Base-by-base conservation (phyloP, 1,140 invertebrate genomes). In the Coptotermes formosanus region DNA sequence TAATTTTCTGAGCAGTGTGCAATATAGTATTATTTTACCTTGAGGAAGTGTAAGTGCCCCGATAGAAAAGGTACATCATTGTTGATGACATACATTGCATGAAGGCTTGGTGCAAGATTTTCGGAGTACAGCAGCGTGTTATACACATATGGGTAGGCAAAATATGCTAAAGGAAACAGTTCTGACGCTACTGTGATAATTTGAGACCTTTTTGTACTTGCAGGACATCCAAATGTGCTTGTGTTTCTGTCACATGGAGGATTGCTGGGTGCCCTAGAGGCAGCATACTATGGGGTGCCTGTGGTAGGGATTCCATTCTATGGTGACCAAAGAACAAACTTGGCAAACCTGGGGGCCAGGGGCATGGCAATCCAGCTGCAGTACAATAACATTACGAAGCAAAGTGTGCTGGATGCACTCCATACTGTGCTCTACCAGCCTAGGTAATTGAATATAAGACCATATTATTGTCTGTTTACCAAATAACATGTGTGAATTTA, bases 211-310 rank as follows among this genome's bases (percentile, higher is more conserved):
- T 30, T 6, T 82, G n/a, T 82, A 82, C 12, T 82, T 82, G 3
- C 81, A 82, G 82, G 38, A 44, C 82, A 82, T 44, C 82, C 82
- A 44, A 82, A 44, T 82, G 82, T 82, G 82, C 4, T 23, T 25
- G 86, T 90, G 14, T 92, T 92, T 86, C 88, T 92, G 19, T 90
- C 90, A 81, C 92, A 93, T 86, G 91, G 91, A 85, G 92, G 92
- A 4, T 88, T 90, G 45, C 89, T 91, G 83, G 90, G 91, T 9
- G 88, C 89, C 30, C 89, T 89, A 82, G 92, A 92, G 87, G 90
- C 90, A 12, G 86, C 91, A 3, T 90, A 90, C 84, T 89, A 90
- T 84, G 90, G 89, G 12, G 89, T 91, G 6, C 92, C 92, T 14
- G 88, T 92, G 84, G 83, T 93, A 11, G 90, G 88, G 0, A 82